phyloP scores from a whole-genome alignment of 2,888 invertebrate species.

The Emmelina monodactyla region DNA sequence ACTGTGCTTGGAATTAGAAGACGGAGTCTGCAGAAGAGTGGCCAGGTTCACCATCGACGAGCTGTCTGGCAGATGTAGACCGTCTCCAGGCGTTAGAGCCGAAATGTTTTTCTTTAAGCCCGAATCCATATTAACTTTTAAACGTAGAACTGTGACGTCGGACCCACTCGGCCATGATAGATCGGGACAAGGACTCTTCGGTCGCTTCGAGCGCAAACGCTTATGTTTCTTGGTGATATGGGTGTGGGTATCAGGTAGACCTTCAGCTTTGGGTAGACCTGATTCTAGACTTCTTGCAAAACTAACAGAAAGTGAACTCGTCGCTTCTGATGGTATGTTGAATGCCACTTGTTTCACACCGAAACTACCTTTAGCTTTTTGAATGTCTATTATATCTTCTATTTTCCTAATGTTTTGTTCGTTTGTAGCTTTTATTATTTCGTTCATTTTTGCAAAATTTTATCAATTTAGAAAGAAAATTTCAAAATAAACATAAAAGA shows the following conservation, averaged over 20 bases:
- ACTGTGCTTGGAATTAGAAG: slow-evolving; percentile 38
- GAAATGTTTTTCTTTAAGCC: slow-evolving; percentile 51
- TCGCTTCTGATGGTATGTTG: slow-evolving; percentile 30
- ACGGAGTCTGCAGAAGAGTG: slow-evolving; percentile 52
- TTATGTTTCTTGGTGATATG: slow-evolving; percentile 30
- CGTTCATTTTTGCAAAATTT: slow-evolving; percentile 15
- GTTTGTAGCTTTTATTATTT: slow-evolving; percentile 21
- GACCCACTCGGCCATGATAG: slow-evolving; percentile 67
- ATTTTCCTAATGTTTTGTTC: slow-evolving; percentile 38
- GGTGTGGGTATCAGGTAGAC: no score
- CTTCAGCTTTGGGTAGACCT: slow-evolving; percentile 30
- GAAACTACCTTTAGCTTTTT: slow-evolving; percentile 45
- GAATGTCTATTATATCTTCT: slow-evolving; percentile 52
- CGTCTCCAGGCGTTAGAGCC: slow-evolving; percentile 59
- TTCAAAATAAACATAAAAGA: slow-evolving; percentile 6
- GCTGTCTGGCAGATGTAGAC: slow-evolving; percentile 62
- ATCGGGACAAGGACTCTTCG: slow-evolving; percentile 31
- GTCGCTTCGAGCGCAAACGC: slow-evolving; percentile 26
- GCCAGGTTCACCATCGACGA: slow-evolving; percentile 68
- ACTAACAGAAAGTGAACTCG: slow-evolving; percentile 28
- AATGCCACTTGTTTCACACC: slow-evolving; percentile 41
- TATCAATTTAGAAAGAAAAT: slow-evolving; percentile 26
- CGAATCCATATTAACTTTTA: slow-evolving; percentile 36
- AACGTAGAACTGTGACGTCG: slow-evolving; percentile 65
- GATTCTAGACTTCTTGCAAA: slow-evolving; percentile 37